Conservation (phyloP, 2,113 vertebrate genomes). For the Atractosteus spatula region DNA sequence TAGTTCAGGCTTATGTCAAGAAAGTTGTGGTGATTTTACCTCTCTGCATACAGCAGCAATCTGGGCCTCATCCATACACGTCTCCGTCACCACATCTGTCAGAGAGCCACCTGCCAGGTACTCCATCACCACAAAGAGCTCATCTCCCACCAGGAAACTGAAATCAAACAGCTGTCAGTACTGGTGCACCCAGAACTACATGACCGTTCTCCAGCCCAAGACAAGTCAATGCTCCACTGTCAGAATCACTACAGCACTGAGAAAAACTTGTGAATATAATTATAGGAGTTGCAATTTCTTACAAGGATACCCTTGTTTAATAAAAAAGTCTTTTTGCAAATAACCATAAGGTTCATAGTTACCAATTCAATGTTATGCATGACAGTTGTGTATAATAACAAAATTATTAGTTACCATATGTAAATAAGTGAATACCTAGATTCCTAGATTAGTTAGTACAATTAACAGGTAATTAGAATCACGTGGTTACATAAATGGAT, state of each 20-base stretch:
- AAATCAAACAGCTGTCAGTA: slow-evolving; percentile 14
- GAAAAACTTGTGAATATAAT: not conserved
- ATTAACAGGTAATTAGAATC: too few species aligned
- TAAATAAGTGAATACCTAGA: too few species aligned
- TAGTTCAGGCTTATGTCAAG: too few species aligned
- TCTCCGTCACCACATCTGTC: slow-evolving; percentile 96
- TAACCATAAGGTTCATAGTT: too few species aligned
- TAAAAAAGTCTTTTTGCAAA: not conserved
- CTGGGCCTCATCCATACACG: slow-evolving; percentile 97
- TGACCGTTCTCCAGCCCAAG: too few species aligned
- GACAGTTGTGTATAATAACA: too few species aligned
- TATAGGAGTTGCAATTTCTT: not conserved
- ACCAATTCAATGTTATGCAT: too few species aligned
- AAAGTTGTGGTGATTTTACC: slow-evolving; percentile 49
- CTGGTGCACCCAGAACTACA: not conserved
- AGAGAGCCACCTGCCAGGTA: slow-evolving; percentile 95
- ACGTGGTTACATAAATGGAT: too few species aligned
- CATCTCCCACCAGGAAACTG: slow-evolving; percentile 94
- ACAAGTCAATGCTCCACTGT: not conserved
- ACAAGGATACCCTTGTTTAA: not conserved
- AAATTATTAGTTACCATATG: too few species aligned
- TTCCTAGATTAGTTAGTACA: too few species aligned
- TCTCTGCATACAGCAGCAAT: slow-evolving; percentile 97
- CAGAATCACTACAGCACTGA: not conserved
- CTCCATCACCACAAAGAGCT: slow-evolving; percentile 98